Evolutionary conservation across 1,140 invertebrate species (phyloP).

Genomic region (Meloidogyne exigua): DNA sequence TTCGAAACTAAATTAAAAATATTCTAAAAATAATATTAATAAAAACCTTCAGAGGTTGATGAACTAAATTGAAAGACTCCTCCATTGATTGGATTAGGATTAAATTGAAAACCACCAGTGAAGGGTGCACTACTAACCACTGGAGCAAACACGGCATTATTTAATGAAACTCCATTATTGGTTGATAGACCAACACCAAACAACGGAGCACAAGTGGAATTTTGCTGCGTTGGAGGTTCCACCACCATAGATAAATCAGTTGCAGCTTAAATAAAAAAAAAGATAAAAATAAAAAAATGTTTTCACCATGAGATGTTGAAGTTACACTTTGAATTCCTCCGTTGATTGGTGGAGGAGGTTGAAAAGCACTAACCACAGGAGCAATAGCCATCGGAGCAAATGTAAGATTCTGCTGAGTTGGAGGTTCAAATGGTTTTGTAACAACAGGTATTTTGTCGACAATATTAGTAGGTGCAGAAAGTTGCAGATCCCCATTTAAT

Average conservation of each 20-base stretch:
- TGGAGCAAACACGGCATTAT: background rate
- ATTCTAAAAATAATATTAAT: background rate
- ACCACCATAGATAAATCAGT: background rate
- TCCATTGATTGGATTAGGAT: background rate
- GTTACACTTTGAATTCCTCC: background rate
- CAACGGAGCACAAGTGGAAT: background rate
- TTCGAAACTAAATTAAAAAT: background rate
- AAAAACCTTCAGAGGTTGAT: background rate
- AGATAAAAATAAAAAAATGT: background rate
- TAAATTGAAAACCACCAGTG: conserved; percentile 4
- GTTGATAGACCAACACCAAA: background rate
- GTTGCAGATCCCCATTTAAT: background rate
- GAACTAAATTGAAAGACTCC: background rate
- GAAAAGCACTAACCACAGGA: background rate
- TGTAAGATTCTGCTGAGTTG: background rate
- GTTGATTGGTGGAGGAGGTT: background rate
- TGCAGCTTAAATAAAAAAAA: background rate
- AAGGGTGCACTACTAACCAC: background rate
- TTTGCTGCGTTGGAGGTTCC: background rate
- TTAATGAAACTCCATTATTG: background rate
- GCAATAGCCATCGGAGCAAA: background rate
- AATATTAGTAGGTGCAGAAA: too few relatives aligned
- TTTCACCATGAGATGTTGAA: background rate
- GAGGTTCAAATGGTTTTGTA: background rate
- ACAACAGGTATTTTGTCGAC: background rate